These are phyloP conservation scores for Lepidonotus clava DNA, from an alignment of 2,888 invertebrate genomes.

Conservation along the genomic window DNA sequence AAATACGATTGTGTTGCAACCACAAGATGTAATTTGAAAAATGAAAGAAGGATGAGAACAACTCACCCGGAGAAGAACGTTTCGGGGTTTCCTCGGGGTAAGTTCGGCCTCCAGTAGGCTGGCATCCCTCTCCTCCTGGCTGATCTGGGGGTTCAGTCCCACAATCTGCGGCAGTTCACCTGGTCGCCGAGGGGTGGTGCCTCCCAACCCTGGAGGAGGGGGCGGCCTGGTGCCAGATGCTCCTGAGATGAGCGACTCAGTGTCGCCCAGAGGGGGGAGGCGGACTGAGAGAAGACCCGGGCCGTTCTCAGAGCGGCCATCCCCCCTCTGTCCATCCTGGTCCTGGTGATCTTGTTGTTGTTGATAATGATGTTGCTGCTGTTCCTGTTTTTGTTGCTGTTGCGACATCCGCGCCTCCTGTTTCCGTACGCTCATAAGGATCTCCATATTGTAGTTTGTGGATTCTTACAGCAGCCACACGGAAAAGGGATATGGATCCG, in stretches of 20 bases:
- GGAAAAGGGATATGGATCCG: too few relatives aligned
- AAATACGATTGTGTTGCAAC: too few relatives aligned
- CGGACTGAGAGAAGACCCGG: neutral
- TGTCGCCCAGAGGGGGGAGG: neutral
- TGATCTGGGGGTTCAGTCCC: slow-evolving; percentile 32
- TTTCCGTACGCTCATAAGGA: slow-evolving; percentile 16
- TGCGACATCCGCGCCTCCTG: slow-evolving; percentile 32
- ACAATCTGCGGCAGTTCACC: slow-evolving; percentile 9
- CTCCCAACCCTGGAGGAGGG: neutral
- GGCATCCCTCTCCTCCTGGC: slow-evolving; percentile 32
- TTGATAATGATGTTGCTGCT: neutral
- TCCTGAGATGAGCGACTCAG: neutral
- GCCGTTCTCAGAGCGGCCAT: neutral
- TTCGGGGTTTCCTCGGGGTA: neutral
- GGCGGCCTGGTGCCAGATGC: neutral
- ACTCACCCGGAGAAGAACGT: slow-evolving; percentile 11
- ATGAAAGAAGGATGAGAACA: too few relatives aligned
- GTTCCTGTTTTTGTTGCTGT: neutral
- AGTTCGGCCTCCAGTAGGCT: neutral
- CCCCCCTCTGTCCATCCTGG: too few relatives aligned
- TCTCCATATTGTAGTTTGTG: too few relatives aligned
- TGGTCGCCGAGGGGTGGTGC: neutral
- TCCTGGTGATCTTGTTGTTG: neutral
- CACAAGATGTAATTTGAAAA: too few relatives aligned
- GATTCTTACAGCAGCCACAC: too few relatives aligned